phyloP scores from a whole-genome alignment of 2,113 vertebrate species.

The Mus pahari region DNA sequence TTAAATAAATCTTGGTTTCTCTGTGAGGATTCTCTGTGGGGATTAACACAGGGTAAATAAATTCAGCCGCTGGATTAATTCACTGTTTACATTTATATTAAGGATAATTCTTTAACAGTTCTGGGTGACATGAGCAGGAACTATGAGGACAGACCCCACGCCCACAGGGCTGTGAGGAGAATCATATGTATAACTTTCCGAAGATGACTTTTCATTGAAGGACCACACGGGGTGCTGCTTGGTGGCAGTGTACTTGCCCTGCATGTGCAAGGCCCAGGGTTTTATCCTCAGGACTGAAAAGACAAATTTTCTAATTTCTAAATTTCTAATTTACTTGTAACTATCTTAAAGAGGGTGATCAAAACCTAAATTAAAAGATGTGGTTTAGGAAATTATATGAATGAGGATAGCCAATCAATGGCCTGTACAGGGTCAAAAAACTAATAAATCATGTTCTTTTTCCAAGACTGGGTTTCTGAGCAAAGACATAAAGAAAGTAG shows the following conservation, averaged over 20 bases:
- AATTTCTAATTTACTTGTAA: neutral
- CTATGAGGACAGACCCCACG: neutral
- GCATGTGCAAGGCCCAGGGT: neutral
- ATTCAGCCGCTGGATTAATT: no score
- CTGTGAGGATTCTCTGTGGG: no score
- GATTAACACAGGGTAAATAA: no score
- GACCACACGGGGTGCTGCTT: rapidly evolving
- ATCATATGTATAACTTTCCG: neutral
- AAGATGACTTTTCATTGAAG: neutral
- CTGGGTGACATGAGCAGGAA: neutral
- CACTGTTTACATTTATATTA: no score
- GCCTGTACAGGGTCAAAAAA: neutral
- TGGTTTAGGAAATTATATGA: neutral
- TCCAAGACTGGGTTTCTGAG: neutral
- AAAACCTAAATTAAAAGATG: conserved; percentile 2
- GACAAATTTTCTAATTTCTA: neutral
- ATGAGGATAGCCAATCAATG: neutral
- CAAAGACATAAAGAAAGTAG: neutral
- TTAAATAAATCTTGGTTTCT: no score
- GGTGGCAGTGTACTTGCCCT: no score
- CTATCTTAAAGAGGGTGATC: neutral
- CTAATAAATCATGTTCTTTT: neutral
- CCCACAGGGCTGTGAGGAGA: neutral
- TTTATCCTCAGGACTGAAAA: neutral
- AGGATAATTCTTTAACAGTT: no score